phyloP scores from a whole-genome alignment of 2,797 vertebrate genomes.

The Martes flavigula region DNA sequence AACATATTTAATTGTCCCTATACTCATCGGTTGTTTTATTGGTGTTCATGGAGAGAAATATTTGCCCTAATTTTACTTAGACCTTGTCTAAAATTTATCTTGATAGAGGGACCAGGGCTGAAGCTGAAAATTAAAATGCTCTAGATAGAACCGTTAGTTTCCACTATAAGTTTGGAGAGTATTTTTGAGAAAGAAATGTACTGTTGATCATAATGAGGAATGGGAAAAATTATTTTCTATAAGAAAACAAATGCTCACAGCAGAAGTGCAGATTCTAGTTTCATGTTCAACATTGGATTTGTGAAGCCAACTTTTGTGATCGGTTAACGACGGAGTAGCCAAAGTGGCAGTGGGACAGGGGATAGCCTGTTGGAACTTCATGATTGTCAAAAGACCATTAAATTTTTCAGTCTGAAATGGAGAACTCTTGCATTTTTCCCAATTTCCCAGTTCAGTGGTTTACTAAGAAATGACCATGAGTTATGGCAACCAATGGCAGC shows the following conservation, averaged over 20 bases:
- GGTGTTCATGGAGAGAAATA: background rate
- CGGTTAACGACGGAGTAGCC: slow-evolving; percentile 25
- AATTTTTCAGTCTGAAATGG: slow-evolving; percentile 78
- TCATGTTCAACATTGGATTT: background rate
- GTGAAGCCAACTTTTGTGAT: background rate
- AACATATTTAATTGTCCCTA: background rate
- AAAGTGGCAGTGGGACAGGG: slow-evolving; percentile 46
- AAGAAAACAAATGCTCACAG: background rate
- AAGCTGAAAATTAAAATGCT: background rate
- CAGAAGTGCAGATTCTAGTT: background rate
- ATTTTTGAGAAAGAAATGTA: background rate
- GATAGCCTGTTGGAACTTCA: slow-evolving; percentile 66
- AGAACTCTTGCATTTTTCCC: slow-evolving; percentile 73
- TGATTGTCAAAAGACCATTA: slow-evolving; percentile 51
- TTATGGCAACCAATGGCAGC: slow-evolving; percentile 65
- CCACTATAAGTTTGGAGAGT: background rate
- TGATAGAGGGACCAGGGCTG: background rate
- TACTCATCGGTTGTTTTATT: background rate
- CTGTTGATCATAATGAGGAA: background rate
- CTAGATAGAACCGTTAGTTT: background rate
- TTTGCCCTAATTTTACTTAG: background rate
- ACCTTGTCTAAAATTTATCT: background rate
- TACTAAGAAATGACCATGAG: slow-evolving; percentile 76
- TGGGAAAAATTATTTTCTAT: slow-evolving; percentile 1
- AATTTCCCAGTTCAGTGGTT: slow-evolving; percentile 78